phyloP scores from a whole-genome alignment of 1,140 invertebrate species.

The Drosophila sulfurigaster region DNA sequence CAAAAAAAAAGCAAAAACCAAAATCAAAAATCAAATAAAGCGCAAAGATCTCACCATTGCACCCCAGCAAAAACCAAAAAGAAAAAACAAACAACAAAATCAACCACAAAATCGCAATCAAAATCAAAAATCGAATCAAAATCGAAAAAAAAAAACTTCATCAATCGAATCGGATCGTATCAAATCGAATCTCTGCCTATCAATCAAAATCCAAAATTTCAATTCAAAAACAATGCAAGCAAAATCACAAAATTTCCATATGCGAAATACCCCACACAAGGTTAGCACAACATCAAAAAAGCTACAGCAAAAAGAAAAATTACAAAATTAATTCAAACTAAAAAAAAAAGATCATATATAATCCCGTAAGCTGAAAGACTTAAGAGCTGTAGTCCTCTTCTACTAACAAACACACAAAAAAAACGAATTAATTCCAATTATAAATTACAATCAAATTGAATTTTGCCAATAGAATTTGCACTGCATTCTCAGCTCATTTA shows the following conservation, averaged over 20 bases:
- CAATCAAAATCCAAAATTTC: constrained; percentile 34
- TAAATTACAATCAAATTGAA: constrained; percentile 33
- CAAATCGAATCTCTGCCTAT: constrained; percentile 29
- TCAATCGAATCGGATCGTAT: constrained; percentile 40
- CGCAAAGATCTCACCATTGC: constrained; percentile 56
- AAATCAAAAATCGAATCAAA: constrained; percentile 42
- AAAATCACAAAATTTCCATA: constrained; percentile 80
- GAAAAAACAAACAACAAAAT: not conserved
- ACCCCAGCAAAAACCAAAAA: constrained; percentile 27
- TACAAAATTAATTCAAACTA: constrained; percentile 25
- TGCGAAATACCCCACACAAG: constrained; percentile 78
- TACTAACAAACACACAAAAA: not conserved
- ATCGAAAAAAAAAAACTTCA: constrained; percentile 41
- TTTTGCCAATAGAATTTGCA: constrained; percentile 69
- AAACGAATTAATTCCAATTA: constrained; percentile 3
- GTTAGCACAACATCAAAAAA: constrained; percentile 66
- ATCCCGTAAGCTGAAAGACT: constrained; percentile 1
- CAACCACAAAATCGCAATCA: constrained; percentile 14
- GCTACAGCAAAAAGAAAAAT: constrained; percentile 27
- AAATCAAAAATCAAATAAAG: not conserved
- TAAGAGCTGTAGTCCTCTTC: constrained; percentile 19
- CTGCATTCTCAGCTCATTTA: constrained; percentile 53
- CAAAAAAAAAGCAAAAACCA: constrained; percentile 31
- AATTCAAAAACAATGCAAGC: constrained; percentile 72
- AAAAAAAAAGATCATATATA: constrained; percentile 40